Conservation (phyloP, 1,140 invertebrate species). For the Psix sp. region DNA sequence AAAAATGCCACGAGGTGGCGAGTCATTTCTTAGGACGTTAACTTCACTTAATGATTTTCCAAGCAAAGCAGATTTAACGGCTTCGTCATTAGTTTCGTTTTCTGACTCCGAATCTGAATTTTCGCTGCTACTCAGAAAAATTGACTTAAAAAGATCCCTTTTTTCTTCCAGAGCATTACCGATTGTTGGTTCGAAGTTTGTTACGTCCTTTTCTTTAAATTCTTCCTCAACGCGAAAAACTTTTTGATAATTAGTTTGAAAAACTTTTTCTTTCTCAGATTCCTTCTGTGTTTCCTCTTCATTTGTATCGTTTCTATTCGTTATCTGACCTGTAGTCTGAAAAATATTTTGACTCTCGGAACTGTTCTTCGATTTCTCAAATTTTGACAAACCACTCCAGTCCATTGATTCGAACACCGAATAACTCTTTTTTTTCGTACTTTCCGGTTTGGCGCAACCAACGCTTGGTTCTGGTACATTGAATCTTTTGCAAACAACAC, state of each 20-base stretch:
- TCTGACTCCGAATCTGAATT: constrained; percentile 76
- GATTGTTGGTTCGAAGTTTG: neutral
- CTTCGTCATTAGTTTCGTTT: constrained; percentile 68
- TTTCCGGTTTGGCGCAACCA: constrained; percentile 73
- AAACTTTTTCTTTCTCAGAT: constrained; percentile 63
- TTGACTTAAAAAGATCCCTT: constrained; percentile 82
- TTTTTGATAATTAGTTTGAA: constrained; percentile 67
- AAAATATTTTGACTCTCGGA: neutral
- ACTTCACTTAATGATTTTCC: constrained; percentile 65
- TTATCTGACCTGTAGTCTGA: neutral
- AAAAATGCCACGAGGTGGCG: constrained; percentile 85
- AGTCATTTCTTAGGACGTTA: constrained; percentile 80
- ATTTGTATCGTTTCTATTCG: neutral
- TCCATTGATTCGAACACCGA: constrained; percentile 87
- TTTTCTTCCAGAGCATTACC: constrained; percentile 75
- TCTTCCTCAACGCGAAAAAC: constrained; percentile 40
- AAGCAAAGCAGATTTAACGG: constrained; percentile 66
- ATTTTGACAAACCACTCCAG: constrained; percentile 58
- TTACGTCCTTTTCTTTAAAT: neutral
- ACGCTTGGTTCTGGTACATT: constrained; percentile 93
- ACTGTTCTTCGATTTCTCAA: constrained; percentile 56
- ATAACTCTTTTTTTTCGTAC: constrained; percentile 80
- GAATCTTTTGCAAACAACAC: constrained; percentile 93
- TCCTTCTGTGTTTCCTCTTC: constrained; percentile 10
- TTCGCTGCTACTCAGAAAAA: constrained; percentile 82